phyloP scores from a whole-genome alignment of 2,888 invertebrate genomes.

The Blastobasis lacticolella region DNA sequence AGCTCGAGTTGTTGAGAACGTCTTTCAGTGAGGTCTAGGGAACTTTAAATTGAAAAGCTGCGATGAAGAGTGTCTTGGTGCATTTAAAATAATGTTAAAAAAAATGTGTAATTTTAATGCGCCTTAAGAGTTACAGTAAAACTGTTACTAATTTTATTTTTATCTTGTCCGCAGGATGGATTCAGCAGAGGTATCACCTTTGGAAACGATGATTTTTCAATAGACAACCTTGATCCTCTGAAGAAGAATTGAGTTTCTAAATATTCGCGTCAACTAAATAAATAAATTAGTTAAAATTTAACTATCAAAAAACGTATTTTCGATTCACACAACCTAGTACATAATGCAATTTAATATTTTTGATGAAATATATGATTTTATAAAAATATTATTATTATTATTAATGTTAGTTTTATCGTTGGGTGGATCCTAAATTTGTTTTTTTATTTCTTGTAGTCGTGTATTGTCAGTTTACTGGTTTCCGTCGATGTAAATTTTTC shows the following conservation, averaged over 20 bases:
- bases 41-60: too few species aligned
- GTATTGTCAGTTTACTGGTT: constrained; percentile 68
- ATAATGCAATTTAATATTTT: constrained; percentile 39
- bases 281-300: constrained; percentile 29
- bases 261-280: constrained; percentile 2
- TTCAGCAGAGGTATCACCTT: constrained; percentile 90
- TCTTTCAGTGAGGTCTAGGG: too few species aligned
- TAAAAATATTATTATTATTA: constrained; percentile 20
- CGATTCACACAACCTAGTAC: constrained; percentile 43
- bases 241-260: constrained; percentile 76
- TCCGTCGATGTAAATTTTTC: constrained; percentile 15
- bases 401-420: constrained; percentile 31
- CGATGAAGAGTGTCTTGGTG: too few species aligned
- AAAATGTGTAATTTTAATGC: not conserved
- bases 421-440: constrained; percentile 43
- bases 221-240: constrained; percentile 95
- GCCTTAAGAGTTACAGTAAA: not conserved
- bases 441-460: constrained; percentile 25
- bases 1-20: too few species aligned
- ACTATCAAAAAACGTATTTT: constrained; percentile 31
- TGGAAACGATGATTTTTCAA: constrained; percentile 94
- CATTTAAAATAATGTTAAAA: too few species aligned
- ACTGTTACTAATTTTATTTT: not conserved
- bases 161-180: constrained; percentile 82
- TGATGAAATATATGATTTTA: constrained; percentile 17